Percentiles rank a stretch among this genome's conserved stretches.
These are phyloP conservation scores for Bellardia bayeri DNA, from an alignment of 2,888 invertebrate genomes.

Conservation along the genomic window DNA sequence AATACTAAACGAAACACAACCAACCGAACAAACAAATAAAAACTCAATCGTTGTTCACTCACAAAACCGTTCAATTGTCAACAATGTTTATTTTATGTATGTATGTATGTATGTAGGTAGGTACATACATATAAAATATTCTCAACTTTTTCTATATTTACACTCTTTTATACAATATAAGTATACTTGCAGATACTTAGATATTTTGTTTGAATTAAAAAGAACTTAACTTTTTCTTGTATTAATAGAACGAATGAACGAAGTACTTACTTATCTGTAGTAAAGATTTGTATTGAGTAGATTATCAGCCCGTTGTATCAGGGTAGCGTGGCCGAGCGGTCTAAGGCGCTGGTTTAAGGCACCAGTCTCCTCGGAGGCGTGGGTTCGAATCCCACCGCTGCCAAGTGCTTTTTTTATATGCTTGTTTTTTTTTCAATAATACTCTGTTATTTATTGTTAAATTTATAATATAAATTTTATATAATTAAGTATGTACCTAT, in stretches of 20 bases:
- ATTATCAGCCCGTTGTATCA: not conserved
- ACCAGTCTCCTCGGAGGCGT: conserved; percentile 83
- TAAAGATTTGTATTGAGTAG: not conserved
- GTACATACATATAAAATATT: not conserved
- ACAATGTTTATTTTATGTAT: not conserved
- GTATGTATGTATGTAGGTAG: no score
- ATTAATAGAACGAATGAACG: not conserved
- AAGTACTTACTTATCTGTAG: no score
- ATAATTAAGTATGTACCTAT: not conserved
- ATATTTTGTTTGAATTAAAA: not conserved
- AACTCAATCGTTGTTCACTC: no score
- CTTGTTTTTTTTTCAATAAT: not conserved
- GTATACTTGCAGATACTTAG: not conserved
- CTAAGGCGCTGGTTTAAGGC: conserved; percentile 84
- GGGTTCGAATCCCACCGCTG: conserved; percentile 85
- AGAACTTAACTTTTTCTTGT: not conserved
- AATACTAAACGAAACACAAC: conserved; percentile 10
- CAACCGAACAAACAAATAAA: not conserved
- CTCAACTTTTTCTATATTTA: not conserved
- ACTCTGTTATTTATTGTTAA: conserved; percentile 2
- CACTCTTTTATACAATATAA: not conserved
- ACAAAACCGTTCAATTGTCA: not conserved
- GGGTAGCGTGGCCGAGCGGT: conserved; percentile 84
- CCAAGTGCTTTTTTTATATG: conserved; percentile 75
- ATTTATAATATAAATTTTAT: no score